Evolutionary conservation across 2,888 invertebrate species (phyloP), one percentile per base, ranked within the genome.

Genomic region (Cosmorhoe ocellata): DNA sequence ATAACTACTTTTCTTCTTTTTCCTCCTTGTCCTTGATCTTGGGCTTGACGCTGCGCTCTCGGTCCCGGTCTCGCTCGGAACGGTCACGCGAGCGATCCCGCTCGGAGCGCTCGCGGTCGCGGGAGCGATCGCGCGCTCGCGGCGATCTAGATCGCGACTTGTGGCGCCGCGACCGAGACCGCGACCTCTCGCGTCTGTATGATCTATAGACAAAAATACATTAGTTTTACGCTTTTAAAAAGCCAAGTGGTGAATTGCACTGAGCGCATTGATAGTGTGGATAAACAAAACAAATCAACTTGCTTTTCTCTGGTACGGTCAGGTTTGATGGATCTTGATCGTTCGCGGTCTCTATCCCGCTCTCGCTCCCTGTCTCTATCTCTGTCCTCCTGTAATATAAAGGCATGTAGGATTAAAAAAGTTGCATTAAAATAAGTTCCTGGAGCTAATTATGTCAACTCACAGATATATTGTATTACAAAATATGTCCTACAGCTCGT

Each of bases 61-160:
- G 70, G 36, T 76, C 76, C 9, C 92, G 89, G n/a, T n/a, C 33
- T 84, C 84, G 2, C 24, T 7, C 24, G 4, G 18, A 2, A 3
- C 81, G 70, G 36, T 76, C 76, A 9, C 76, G 71, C 9, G 84
- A 85, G 36, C 91, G 81, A 0, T 77, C 79, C 1, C 79, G 63
- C 13, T 70, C 77, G n/a, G 54, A 33, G 8, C 82, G 90, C 32
- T 83, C 82, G n/a, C 81, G 72, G 38, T 71, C 63, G 10, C 69
- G 64, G 2, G 74, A 73, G 6, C 81, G 79, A 27, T 81, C 81
- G 13, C 83, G 76, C 37, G 56, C 71, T 51, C 93, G 92, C 34
- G 94, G 94, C 67, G 94, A 94, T 26, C 94, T 91, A 3, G 94
- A 94, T 36, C 94, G 88, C 1, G 94, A 94, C 73, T 94, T 94